A percentile compares a stretch with the other conserved stretches of the same genome.
phyloP scores from a whole-genome alignment of 2,888 invertebrate genomes.

The Eurytoma adleriae region DNA sequence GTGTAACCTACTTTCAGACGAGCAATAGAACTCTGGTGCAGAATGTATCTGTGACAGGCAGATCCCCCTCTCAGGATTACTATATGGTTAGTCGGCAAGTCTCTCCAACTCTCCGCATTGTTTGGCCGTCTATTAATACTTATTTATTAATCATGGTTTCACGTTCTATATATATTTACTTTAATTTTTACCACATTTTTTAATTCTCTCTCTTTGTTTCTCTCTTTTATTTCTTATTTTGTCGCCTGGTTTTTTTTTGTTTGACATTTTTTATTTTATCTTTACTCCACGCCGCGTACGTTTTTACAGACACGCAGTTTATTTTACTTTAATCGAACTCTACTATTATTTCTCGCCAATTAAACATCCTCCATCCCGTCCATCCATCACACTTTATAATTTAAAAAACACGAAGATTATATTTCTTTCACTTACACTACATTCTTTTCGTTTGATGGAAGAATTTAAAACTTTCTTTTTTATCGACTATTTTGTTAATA shows the following conservation, averaged over 20 bases:
- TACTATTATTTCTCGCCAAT: slow-evolving; percentile 13
- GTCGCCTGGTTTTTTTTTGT: slow-evolving; percentile 41
- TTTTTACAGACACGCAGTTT: slow-evolving; percentile 44
- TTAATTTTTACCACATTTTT: slow-evolving; percentile 46
- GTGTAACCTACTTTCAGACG: slow-evolving; percentile 77
- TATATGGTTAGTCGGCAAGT: slow-evolving; percentile 76
- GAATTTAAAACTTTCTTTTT: slow-evolving; percentile 36
- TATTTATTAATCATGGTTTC: slow-evolving; percentile 71
- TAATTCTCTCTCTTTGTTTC: slow-evolving; percentile 57
- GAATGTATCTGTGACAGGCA: slow-evolving; percentile 77
- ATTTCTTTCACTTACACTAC: slow-evolving; percentile 7
- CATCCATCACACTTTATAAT: not conserved
- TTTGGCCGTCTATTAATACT: slow-evolving; percentile 73
- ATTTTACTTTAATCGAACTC: slow-evolving; percentile 15
- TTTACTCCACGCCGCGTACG: slow-evolving; percentile 19
- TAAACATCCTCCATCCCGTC: not conserved
- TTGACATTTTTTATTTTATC: slow-evolving; percentile 19
- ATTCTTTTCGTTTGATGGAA: slow-evolving; percentile 44
- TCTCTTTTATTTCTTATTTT: slow-evolving; percentile 46
- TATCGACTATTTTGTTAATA: slow-evolving; percentile 31
- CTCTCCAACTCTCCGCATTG: slow-evolving; percentile 75
- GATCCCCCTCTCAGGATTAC: slow-evolving; percentile 77
- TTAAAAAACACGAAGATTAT: not conserved
- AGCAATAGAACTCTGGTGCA: slow-evolving; percentile 77
- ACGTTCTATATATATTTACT: slow-evolving; percentile 50